phyloP scores from a whole-genome alignment of 2,888 invertebrate genomes.

The Xanthia togata region DNA sequence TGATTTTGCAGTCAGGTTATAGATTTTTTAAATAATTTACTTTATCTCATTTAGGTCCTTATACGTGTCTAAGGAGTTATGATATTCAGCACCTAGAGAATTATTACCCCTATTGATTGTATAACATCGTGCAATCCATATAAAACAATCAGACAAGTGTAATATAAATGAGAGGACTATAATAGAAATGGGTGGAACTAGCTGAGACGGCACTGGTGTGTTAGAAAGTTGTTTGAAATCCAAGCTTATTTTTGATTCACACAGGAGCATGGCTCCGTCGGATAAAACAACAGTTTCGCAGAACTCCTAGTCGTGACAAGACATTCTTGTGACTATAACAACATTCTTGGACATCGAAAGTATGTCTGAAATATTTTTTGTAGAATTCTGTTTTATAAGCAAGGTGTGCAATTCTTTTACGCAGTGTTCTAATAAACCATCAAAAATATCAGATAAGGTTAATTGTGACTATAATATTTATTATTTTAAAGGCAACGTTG shows the following conservation, averaged over 20 bases:
- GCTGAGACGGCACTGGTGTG: neutral
- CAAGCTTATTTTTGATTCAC: neutral
- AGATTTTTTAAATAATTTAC: too few relatives aligned
- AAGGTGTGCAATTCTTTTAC: slow-evolving; percentile 3
- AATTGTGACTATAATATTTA: too few relatives aligned
- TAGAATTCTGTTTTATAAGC: neutral
- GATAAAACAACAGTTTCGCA: neutral
- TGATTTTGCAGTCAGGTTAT: too few relatives aligned
- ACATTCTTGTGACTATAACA: too few relatives aligned
- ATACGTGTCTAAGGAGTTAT: neutral
- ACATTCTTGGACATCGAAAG: too few relatives aligned
- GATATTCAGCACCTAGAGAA: neutral
- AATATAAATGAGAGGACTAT: neutral
- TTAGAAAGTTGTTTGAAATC: neutral
- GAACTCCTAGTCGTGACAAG: neutral
- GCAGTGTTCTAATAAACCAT: neutral
- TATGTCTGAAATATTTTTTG: neutral
- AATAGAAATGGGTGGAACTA: slow-evolving; percentile 5
- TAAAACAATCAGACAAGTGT: neutral
- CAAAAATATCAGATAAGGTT: neutral
- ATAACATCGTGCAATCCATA: neutral
- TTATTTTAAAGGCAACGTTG: too few relatives aligned
- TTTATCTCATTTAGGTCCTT: neutral
- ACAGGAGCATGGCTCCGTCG: neutral
- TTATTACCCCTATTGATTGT: neutral